Evolutionary conservation across 2,888 invertebrate genomes (phyloP).

Genomic region (Phyllotreta cruciferae): DNA sequence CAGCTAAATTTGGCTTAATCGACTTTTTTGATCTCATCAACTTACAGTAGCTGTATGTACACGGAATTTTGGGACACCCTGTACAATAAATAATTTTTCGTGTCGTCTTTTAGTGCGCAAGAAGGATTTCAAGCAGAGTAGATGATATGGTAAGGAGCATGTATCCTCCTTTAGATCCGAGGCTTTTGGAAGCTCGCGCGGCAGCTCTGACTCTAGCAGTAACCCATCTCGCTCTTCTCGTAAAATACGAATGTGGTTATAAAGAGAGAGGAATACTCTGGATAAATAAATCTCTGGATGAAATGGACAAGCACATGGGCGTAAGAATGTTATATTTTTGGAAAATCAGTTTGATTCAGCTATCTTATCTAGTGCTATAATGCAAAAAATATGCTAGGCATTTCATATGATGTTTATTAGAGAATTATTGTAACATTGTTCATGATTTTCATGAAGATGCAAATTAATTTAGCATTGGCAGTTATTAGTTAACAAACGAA

Average conservation of each 20-base stretch:
- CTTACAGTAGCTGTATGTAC: too few species aligned
- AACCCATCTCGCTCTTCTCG: slow-evolving; percentile 71
- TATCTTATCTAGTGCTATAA: too few species aligned
- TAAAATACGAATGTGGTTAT: slow-evolving; percentile 65
- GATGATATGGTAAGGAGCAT: slow-evolving; percentile 75
- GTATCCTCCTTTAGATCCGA: slow-evolving; percentile 74
- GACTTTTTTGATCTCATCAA: too few species aligned
- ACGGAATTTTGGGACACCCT: too few species aligned
- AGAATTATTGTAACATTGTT: too few species aligned
- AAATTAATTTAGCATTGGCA: too few species aligned
- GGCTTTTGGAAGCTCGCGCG: slow-evolving; percentile 72
- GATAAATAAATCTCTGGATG: slow-evolving; percentile 69
- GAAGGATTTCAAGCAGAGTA: slow-evolving; percentile 71
- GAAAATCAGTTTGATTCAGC: neutral
- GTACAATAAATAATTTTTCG: too few species aligned
- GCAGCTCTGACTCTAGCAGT: slow-evolving; percentile 72
- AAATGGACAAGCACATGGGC: slow-evolving; percentile 70
- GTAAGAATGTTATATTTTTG: slow-evolving; percentile 54
- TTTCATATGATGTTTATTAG: too few species aligned
- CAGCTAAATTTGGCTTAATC: too few species aligned
- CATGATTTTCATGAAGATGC: too few species aligned
- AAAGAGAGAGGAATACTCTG: slow-evolving; percentile 63
- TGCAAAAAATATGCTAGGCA: too few species aligned
- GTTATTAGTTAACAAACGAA: neutral
- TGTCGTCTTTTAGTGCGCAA: slow-evolving; percentile 62